Evolutionary conservation across 2,797 vertebrate genomes (phyloP).

Genomic region (Pseudochromis fuscus): DNA sequence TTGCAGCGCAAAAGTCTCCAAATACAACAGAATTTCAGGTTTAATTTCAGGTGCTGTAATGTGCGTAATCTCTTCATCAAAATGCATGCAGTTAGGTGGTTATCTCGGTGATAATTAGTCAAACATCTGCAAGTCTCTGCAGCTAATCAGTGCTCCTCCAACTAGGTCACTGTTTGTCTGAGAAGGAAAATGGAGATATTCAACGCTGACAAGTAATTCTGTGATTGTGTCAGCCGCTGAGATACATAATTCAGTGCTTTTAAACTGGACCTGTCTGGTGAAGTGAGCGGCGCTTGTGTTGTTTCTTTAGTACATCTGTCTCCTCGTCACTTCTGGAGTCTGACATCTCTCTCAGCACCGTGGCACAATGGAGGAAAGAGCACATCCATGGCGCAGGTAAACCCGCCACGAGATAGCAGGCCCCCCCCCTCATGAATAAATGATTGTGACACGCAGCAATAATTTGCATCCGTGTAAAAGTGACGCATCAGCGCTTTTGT

Average conservation of each 20-base stretch:
- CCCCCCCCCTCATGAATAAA: slow-evolving; percentile 83
- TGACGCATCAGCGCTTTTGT: slow-evolving; percentile 84
- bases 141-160: slow-evolving; percentile 56
- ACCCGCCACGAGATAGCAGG: slow-evolving; percentile 68
- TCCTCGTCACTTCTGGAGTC: slow-evolving; percentile 73
- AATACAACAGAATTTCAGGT: slow-evolving; percentile 46
- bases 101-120: no score
- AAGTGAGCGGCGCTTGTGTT: slow-evolving; percentile 57
- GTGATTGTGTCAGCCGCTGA: slow-evolving; percentile 64
- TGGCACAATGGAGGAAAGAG: slow-evolving; percentile 65
- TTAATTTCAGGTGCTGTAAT: slow-evolving; percentile 49
- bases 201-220: slow-evolving; percentile 53
- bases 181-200: slow-evolving; percentile 64
- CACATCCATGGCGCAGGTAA: slow-evolving; percentile 77
- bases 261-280: slow-evolving; percentile 78
- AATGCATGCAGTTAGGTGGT: no score
- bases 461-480: slow-evolving; percentile 84
- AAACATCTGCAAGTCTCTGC: slow-evolving; percentile 40
- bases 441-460: slow-evolving; percentile 81
- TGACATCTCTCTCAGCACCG: slow-evolving; percentile 79
- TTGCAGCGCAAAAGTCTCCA: slow-evolving; percentile 56
- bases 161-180: slow-evolving; percentile 63
- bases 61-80: slow-evolving; percentile 33
- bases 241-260: slow-evolving; percentile 82
- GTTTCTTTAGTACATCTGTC: slow-evolving; percentile 69